Evolutionary conservation across 2,888 invertebrate genomes (phyloP).

Genomic region (Dromius quadrimaculatus): DNA sequence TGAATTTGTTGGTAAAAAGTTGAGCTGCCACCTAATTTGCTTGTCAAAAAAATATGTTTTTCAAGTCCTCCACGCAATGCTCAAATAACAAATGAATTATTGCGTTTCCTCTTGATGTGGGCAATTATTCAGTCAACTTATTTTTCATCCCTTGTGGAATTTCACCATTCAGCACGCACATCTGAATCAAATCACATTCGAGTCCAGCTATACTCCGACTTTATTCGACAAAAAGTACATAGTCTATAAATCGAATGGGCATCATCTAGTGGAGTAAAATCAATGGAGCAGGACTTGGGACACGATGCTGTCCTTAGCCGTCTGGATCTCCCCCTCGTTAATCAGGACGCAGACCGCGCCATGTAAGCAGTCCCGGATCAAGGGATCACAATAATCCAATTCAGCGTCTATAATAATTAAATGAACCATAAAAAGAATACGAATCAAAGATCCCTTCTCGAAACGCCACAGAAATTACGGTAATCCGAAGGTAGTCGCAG

Average conservation of each 20-base stretch:
- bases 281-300: background rate
- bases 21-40: constrained; percentile 32
- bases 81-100: too few relatives aligned
- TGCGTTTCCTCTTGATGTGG: too few relatives aligned
- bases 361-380: constrained; percentile 40
- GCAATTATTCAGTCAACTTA: too few relatives aligned
- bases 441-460: constrained; percentile 39
- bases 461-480: constrained; percentile 36
- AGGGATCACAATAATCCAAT: constrained; percentile 50
- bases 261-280: background rate
- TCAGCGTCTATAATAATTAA: constrained; percentile 45
- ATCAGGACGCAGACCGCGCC: constrained; percentile 40
- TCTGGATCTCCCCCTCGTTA: constrained; percentile 49
- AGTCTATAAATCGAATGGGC: background rate
- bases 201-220: too few relatives aligned
- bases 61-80: background rate
- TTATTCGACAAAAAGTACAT: background rate
- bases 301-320: constrained; percentile 6
- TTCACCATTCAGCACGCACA: too few relatives aligned
- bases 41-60: background rate
- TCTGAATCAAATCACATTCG: too few relatives aligned
- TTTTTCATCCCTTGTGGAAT: too few relatives aligned
- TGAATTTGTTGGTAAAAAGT: constrained; percentile 13
- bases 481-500: constrained; percentile 19
- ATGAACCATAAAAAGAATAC: constrained; percentile 45